Percentiles rank a stretch among this genome's conserved stretches.
phyloP scores from a whole-genome alignment of 2,888 invertebrate species.

The Lissocephala sabroskyi region DNA sequence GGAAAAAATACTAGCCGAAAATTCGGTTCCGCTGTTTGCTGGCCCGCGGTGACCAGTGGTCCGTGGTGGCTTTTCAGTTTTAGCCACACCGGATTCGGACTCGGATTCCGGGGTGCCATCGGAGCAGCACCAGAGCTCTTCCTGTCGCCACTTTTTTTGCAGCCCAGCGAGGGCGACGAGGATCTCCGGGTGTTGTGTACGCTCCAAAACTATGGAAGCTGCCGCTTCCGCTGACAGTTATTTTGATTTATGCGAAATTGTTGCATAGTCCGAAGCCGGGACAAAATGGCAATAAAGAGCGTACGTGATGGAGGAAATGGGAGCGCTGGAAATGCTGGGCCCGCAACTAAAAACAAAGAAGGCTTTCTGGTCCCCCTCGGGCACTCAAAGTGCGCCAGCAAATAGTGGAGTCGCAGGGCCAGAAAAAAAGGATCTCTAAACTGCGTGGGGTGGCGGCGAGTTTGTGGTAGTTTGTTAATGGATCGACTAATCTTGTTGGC shows the following conservation, averaged over 20 bases:
- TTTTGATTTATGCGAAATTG: slow-evolving; percentile 58
- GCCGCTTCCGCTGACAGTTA: slow-evolving; percentile 64
- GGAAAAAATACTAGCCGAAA: slow-evolving; percentile 17
- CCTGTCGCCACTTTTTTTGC: slow-evolving; percentile 19
- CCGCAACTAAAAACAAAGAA: no score
- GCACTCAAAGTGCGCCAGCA: slow-evolving; percentile 36
- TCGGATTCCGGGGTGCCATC: neutral
- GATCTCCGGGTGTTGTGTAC: slow-evolving; percentile 2
- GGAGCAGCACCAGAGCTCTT: slow-evolving; percentile 9
- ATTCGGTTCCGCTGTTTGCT: no score
- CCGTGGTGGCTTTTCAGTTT: no score
- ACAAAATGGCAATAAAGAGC: slow-evolving; percentile 57
- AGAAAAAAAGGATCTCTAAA: no score
- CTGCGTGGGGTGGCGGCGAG: no score
- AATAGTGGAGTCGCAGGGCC: no score
- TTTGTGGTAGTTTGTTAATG: no score
- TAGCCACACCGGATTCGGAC: neutral
- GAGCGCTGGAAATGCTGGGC: no score
- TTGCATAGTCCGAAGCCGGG: slow-evolving; percentile 23
- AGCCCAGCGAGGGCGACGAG: no score
- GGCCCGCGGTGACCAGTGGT: no score
- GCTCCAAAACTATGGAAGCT: slow-evolving; percentile 56
- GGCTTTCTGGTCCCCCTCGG: slow-evolving; percentile 3
- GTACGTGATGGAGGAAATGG: slow-evolving; percentile 9
- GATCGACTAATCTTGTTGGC: no score